These are phyloP conservation scores for Gopherus flavomarginatus DNA, from an alignment of 2,113 vertebrate genomes.

Conservation along the genomic window DNA sequence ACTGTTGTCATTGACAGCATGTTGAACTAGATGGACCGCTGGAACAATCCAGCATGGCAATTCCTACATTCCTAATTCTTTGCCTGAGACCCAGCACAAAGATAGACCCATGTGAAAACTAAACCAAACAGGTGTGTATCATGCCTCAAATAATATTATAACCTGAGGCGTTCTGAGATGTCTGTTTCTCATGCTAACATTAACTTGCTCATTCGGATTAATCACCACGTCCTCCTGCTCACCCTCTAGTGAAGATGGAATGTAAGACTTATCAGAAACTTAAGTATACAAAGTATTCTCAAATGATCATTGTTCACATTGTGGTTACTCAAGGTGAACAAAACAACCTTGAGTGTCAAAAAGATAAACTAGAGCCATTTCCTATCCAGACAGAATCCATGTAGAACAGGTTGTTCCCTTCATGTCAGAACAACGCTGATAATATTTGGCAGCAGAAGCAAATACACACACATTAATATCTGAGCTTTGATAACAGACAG, in stretches of 20 bases:
- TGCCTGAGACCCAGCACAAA: not conserved
- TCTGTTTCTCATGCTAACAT: not conserved
- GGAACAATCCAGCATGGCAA: rapidly evolving
- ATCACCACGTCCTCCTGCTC: not conserved
- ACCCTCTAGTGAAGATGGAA: not conserved
- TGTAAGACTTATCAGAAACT: not conserved
- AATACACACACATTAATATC: constrained; percentile 30
- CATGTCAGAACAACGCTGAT: constrained; percentile 43
- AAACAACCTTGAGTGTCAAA: constrained; percentile 27
- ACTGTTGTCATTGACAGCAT: not conserved
- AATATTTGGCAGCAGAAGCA: constrained; percentile 64
- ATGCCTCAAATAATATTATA: not conserved
- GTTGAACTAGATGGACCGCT: not conserved
- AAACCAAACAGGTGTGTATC: not conserved
- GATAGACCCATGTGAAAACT: not conserved
- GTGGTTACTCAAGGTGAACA: constrained; percentile 43
- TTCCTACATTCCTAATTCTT: not conserved
- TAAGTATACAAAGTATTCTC: not conserved
- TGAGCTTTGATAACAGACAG: constrained; percentile 60
- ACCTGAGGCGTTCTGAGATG: not conserved
- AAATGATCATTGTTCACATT: not conserved
- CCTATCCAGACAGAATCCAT: not conserved
- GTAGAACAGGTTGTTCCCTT: constrained; percentile 61
- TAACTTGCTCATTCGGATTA: not conserved
- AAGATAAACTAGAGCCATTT: constrained; percentile 40